phyloP scores from a whole-genome alignment of 1,140 invertebrate genomes.

The Paracyclopina nana region DNA sequence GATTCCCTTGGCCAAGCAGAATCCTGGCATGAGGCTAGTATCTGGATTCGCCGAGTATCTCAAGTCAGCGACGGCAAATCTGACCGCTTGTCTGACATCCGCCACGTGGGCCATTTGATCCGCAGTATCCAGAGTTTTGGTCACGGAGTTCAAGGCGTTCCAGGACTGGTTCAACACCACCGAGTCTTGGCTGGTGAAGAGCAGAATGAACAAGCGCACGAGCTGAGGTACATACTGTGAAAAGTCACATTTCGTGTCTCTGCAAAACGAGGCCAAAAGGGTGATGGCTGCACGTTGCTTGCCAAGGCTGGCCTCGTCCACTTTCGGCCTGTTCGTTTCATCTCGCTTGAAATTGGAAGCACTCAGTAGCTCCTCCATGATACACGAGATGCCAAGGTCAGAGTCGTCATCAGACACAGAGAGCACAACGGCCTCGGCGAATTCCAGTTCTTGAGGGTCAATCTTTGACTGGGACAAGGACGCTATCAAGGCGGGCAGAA shows the following conservation, averaged over 20 bases:
- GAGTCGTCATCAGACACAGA: slow-evolving; percentile 55
- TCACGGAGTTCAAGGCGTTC: slow-evolving; percentile 73
- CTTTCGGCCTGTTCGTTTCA: background rate
- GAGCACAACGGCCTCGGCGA: slow-evolving; percentile 77
- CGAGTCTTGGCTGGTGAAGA: slow-evolving; percentile 59
- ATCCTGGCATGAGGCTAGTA: slow-evolving; percentile 62
- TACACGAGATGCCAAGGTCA: slow-evolving; percentile 50
- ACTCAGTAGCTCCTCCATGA: slow-evolving; percentile 76
- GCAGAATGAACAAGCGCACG: slow-evolving; percentile 58
- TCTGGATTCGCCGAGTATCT: no score
- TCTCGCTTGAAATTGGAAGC: slow-evolving; percentile 39
- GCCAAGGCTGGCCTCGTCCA: slow-evolving; percentile 28
- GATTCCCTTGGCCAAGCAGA: slow-evolving; percentile 85
- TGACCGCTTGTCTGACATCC: slow-evolving; percentile 72
- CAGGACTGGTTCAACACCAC: slow-evolving; percentile 62
- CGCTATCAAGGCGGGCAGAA: slow-evolving; percentile 67
- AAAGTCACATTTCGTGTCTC: slow-evolving; percentile 65
- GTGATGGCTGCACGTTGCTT: slow-evolving; percentile 57
- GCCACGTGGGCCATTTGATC: slow-evolving; percentile 61
- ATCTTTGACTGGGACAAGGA: slow-evolving; percentile 42
- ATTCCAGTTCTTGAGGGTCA: slow-evolving; percentile 37
- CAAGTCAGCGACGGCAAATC: slow-evolving; percentile 69
- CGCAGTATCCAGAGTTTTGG: slow-evolving; percentile 59
- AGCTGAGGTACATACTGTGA: slow-evolving; percentile 67
- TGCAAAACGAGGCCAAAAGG: slow-evolving; percentile 72